Evolutionary conservation across 2,797 vertebrate species (phyloP), one percentile per base, ranked within the genome.

Genomic region (Manis pentadactyla): DNA sequence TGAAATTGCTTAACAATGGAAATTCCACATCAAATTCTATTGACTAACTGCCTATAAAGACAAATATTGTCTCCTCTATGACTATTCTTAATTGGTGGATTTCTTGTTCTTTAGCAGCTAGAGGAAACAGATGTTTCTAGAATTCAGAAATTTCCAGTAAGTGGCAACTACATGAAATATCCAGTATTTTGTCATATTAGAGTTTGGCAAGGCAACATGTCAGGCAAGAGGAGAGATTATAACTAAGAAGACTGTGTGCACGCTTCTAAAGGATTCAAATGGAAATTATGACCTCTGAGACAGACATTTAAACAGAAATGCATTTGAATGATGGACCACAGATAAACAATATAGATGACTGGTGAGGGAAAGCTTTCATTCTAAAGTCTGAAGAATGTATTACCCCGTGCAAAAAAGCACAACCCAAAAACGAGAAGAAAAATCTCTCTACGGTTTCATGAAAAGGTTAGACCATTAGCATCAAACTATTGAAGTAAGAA

Each of bases 111-210:
- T 90, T 51, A 95, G 15, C 31, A 83, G 12, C 14, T 53, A 74
- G 19, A 95, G 49, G 53, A 96, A 96, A 91, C 13, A 78, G 51
- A 93, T 83, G 23, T 13, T 93, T 57, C 31, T 23, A 61, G 11
- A 93, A 94, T 81, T 92, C 27, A 95, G 51, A 91, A 81, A 69
- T 71, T 59, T 93, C 23, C 25, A 82, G 25, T 75, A 88, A 66
- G 51, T 78, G 59, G 4, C 46, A 97, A 42, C 63, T 93, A 83
- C 25, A 12, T 82, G 64, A 87, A 73, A 84, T 84, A 83, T 49
- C n/a, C 84, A 82, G 49, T 55, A 78, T 84, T 87, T 84, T 78
- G 11, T 95, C 25, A 69, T 74, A 53, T 88, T 95, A 95, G 11
- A 66, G 77, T 93, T 77, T 95, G 66, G 55, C 37, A 95, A 90